Evolutionary conservation across 2,797 vertebrate genomes (phyloP).

Genomic region (Champsocephalus gunnari): DNA sequence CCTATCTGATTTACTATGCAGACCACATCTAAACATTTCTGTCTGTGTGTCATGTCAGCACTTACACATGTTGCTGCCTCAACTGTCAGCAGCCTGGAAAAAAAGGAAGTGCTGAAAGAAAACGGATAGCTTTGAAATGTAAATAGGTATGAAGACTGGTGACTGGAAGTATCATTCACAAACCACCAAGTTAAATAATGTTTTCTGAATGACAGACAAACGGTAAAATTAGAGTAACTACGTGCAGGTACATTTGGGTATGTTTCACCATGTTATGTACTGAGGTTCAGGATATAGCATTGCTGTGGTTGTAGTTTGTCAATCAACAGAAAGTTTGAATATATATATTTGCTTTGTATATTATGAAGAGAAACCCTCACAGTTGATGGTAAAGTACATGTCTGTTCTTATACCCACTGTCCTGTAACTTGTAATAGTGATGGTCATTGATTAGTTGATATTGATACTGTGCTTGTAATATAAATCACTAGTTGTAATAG

Average conservation of each 20-base stretch:
- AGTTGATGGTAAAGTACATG: not conserved
- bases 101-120: constrained; percentile 41
- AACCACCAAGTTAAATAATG: constrained; percentile 20
- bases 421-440: not conserved
- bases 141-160: constrained; percentile 25
- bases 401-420: not conserved
- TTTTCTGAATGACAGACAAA: not conserved
- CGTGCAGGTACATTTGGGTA: constrained; percentile 2
- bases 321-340: not conserved
- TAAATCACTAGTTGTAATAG: not conserved
- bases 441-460: constrained; percentile 2
- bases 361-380: not conserved
- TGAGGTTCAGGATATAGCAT: not conserved
- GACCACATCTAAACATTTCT: constrained; percentile 51
- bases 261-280: not conserved
- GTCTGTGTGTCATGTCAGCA: constrained; percentile 50
- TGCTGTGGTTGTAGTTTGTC: not conserved
- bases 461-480: constrained; percentile 13
- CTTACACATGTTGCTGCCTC: constrained; percentile 50
- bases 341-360: not conserved
- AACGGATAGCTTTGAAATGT: constrained; percentile 44
- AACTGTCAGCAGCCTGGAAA: constrained; percentile 42
- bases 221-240: not conserved
- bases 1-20: constrained; percentile 27
- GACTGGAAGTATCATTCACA: constrained; percentile 15